Conservation (phyloP, 1,140 invertebrate genomes). For the Drosophila malerkotliana region DNA sequence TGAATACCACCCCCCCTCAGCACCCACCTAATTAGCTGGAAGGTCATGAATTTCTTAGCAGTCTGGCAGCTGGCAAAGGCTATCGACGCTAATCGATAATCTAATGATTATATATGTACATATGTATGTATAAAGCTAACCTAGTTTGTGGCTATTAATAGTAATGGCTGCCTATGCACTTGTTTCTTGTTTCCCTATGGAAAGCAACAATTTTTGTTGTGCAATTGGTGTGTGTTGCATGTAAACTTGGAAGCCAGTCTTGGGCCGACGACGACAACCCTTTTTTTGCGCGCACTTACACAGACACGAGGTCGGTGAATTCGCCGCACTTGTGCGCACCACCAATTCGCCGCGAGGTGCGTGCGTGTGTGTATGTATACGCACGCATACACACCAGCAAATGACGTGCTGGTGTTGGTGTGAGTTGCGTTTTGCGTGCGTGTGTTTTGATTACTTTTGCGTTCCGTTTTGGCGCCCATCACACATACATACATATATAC, state of each 20-base stretch:
- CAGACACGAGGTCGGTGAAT: slow-evolving; percentile 44
- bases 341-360: slow-evolving; percentile 33
- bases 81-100: slow-evolving; percentile 73
- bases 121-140: slow-evolving; percentile 37
- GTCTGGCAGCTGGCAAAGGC: slow-evolving; percentile 52
- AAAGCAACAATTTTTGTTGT: slow-evolving; percentile 39
- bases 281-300: slow-evolving; percentile 28
- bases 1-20: neutral
- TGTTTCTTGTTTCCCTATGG: neutral
- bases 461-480: slow-evolving; percentile 70
- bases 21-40: slow-evolving; percentile 46
- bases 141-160: slow-evolving; percentile 57
- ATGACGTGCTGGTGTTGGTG: slow-evolving; percentile 50
- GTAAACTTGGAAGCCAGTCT: slow-evolving; percentile 12
- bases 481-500: slow-evolving; percentile 4
- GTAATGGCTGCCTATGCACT: slow-evolving; percentile 12
- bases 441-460: slow-evolving; percentile 81
- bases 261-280: slow-evolving; percentile 14
- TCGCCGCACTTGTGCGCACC: slow-evolving; percentile 46
- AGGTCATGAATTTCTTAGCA: slow-evolving; percentile 27
- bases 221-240: slow-evolving; percentile 9
- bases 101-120: slow-evolving; percentile 28
- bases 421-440: slow-evolving; percentile 70
- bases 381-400: slow-evolving; percentile 40
- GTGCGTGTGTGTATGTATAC: slow-evolving; percentile 8